Conservation (phyloP, 1,140 invertebrate species). For the Triops cancriformis region DNA sequence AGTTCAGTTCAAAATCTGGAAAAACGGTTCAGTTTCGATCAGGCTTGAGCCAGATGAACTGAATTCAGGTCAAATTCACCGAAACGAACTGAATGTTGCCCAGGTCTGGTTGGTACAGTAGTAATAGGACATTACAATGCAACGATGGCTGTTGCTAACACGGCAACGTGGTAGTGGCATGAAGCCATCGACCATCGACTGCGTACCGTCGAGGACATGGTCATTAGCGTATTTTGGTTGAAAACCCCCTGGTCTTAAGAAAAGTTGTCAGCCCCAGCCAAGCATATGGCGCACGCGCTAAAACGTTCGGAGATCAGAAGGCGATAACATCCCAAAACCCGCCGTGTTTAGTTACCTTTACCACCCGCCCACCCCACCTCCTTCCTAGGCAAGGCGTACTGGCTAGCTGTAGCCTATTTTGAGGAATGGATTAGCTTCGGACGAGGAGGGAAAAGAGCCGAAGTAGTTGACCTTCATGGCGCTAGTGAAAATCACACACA, state of each 20-base stretch:
- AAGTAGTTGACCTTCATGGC: background rate
- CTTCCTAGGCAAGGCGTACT: background rate
- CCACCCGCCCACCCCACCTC: background rate
- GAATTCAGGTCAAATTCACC: too few species aligned
- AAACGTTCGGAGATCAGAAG: background rate
- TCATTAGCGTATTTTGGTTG: background rate
- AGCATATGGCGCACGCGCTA: slow-evolving; percentile 7
- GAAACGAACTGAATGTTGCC: too few species aligned
- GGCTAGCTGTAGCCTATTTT: background rate
- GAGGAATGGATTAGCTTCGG: too few species aligned
- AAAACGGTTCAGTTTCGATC: too few species aligned
- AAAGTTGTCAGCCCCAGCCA: background rate
- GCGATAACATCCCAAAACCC: background rate
- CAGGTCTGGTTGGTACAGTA: too few species aligned
- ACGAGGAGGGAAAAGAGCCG: too few species aligned
- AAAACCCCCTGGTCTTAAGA: background rate
- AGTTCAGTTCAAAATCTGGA: too few species aligned
- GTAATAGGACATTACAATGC: too few species aligned
- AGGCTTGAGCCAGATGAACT: too few species aligned
- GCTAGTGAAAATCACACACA: background rate
- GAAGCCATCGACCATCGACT: too few species aligned
- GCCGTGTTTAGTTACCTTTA: background rate
- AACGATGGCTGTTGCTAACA: too few species aligned
- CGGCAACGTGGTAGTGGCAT: too few species aligned
- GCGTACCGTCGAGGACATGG: background rate